A percentile compares a stretch with the other conserved stretches of the same genome.
phyloP scores from a whole-genome alignment of 64 coral and sea anemone species.

The Actinia tenebrosa region DNA sequence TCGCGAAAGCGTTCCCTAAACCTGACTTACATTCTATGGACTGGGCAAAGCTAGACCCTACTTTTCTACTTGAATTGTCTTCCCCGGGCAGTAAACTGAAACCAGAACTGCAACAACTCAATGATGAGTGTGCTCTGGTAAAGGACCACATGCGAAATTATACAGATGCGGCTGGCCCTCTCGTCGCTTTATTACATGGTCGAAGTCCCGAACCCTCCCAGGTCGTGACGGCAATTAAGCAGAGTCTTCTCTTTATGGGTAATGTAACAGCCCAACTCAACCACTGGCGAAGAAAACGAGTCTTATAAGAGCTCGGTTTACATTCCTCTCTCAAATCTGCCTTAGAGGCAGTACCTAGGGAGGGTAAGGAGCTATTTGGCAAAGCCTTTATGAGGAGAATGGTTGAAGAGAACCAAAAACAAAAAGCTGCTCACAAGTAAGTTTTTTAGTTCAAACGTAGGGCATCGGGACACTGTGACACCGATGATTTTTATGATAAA shows the following conservation, averaged over 20 bases:
- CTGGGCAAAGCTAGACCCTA: conserved; percentile 2
- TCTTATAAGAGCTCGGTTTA: not conserved
- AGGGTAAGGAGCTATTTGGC: not conserved
- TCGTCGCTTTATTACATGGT: not conserved
- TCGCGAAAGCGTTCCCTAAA: not conserved
- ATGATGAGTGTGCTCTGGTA: not conserved
- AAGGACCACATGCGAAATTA: not conserved
- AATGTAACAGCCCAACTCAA: not conserved
- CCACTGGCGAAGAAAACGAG: not conserved
- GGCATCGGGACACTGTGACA: not conserved
- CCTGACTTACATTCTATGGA: not conserved
- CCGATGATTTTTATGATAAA: conserved; percentile 5
- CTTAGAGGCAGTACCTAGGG: not conserved
- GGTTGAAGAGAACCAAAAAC: conserved; percentile 1
- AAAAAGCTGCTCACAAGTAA: conserved; percentile 3
- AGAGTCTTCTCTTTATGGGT: not conserved
- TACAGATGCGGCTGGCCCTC: not conserved
- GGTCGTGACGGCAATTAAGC: not conserved
- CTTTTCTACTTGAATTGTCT: not conserved
- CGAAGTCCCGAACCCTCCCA: not conserved
- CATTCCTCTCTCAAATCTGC: not conserved
- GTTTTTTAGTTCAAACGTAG: not conserved
- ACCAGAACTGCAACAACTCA: not conserved
- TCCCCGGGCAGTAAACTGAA: not conserved
- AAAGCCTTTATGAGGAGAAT: not conserved